Evolutionary conservation across 2,888 invertebrate species (phyloP), one percentile per base, ranked within the genome.

Genomic region (Lasius platythorax): DNA sequence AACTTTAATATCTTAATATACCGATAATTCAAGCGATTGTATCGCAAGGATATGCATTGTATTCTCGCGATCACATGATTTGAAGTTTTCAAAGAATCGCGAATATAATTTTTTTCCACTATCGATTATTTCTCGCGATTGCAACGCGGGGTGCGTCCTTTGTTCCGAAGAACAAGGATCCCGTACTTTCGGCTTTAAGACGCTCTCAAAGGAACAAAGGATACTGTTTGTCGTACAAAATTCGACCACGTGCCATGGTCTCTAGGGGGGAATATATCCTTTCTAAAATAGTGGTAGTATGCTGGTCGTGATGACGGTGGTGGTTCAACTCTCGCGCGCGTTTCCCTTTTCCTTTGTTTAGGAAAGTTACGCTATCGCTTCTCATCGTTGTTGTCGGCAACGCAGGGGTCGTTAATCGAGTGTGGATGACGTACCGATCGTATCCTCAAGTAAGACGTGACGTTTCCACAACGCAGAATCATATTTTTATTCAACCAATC

Each of bases 341-440:
- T 63, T 72, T 75, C 68, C 74, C 61, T 61, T n/a, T 68, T 50
- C 53, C 82, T 85, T 85, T 85, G 70, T 82, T 70, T 68, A 23
- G 46, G 8, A 82, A 23, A 85, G 84, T 84, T 74, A 72, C 67
- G 58, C 64, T 76, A 75, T 85, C 75, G 84, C 61, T 82, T 82
- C 75, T 82, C 79, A 46, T 37, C 74, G 81, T 64, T 83, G 73
- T 58, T 18, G 53, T 43, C 68, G 61, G 33, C 68, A 64, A 50
- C 63, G 5, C 12, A n/a, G 79, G 81, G 75, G 79, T 79, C 85
- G 84, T 86, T 90, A 88, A 90, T 89, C 90, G 87, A 88, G 86
- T 82, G 87, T 83, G 86, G 86, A 89, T 84, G 89, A 85, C 86
- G 67, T 83, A 85, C 88, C 43, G 87, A 84, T 86, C 30, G 84